These are phyloP conservation scores for Nycticryphes semicollaris DNA, from an alignment of 2,113 vertebrate species.

Conservation along the genomic window DNA sequence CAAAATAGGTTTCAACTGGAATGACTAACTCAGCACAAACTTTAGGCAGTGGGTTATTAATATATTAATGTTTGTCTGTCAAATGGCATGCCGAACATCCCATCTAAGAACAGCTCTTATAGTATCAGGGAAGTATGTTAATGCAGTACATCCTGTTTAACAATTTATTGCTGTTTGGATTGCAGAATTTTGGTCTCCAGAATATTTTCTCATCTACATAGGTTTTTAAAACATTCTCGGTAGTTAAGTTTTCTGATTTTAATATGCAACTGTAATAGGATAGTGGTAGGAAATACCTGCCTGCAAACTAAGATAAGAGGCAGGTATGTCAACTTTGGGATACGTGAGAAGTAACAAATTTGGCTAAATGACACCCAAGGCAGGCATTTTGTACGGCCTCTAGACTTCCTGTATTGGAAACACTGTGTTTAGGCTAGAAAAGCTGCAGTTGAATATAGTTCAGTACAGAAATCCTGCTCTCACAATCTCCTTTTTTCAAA, in stretches of 20 bases:
- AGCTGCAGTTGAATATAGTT: background rate
- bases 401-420: background rate
- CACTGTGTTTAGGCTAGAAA: background rate
- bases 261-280: background rate
- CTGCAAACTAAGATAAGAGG: slow-evolving; percentile 24
- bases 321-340: background rate
- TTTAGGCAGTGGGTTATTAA: background rate
- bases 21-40: background rate
- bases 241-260: slow-evolving; percentile 20
- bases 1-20: background rate
- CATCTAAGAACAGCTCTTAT: background rate
- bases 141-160: background rate
- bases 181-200: background rate
- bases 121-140: background rate
- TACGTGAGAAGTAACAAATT: slow-evolving; percentile 25
- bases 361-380: background rate
- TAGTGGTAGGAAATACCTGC: slow-evolving; percentile 28
- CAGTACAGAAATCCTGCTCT: background rate
- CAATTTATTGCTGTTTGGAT: background rate
- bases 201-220: background rate
- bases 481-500: background rate
- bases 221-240: background rate
- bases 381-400: background rate
- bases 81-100: background rate
- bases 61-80: background rate